Base-by-base conservation (phyloP, 2,113 vertebrate genomes). In the Sceloporus tristichus region DNA sequence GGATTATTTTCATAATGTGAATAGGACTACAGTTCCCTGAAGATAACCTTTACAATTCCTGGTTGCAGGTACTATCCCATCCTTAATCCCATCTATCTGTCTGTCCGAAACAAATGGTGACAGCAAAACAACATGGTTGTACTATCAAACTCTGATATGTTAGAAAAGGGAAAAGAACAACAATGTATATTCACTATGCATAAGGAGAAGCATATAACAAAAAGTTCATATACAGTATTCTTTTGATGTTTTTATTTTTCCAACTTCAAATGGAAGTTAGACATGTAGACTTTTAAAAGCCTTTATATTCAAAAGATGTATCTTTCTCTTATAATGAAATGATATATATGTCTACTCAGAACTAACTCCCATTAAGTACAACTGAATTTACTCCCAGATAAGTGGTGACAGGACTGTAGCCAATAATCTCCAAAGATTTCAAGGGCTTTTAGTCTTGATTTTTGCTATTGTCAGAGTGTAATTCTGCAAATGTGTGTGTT, bases 371-470 rank as follows among this genome's bases (percentile, higher is more conserved):
- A 62, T 62, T 62, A 62, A 62, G 18, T 62, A 62, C 59, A 62
- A 62, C 18, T 14, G 16, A 14, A 14, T 62, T 62, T 62, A 62
- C 18, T 62, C 13, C 59, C 59, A 62, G 59, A 18, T 62, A 62
- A 62, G 18, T 62, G 18, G 59, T 62, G 16, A 62, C 59, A 62
- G 18, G 27, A 70, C 27, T 70, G 66, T 25, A 70, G 21, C 27
- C 23, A 59, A 8, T 34, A 75, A 2, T 87, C 77, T 82, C 25
- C 16, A 87, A 91, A 92, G 2, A 79, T 48, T 62, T 70, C n/a
- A 83, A 65, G 10, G 3, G 90, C 75, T 89, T 87, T 54, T 65
- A 75, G 56, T 13, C 6, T 75, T 34, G 89, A 88, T 59, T 56
- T 70, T 11, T 0, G 75, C 48, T 83, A 75, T 7, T 82, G 62